Evolutionary conservation across 2,113 vertebrate species (phyloP), one percentile per base, ranked within the genome.

Genomic region (Platanista minor): DNA sequence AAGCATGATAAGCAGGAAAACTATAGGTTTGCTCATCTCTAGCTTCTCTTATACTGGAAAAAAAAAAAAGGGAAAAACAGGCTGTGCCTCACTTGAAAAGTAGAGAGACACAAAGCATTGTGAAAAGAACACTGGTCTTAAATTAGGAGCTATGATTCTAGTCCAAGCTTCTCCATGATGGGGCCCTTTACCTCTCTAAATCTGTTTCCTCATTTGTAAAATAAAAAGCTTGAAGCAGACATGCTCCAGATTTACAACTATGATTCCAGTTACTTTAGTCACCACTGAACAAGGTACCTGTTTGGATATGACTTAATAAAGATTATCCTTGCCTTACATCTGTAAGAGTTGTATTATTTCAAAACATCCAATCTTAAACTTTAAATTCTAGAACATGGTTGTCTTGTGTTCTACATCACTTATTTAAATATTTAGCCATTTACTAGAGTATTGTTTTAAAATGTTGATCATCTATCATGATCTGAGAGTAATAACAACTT

Each of bases 201-300:
- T 20, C 3, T 80, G 2, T 92, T 92, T 72, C 21, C 36, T 91
- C 39, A 90, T 17, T 83, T 98, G 91, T 71, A 92, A 96, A 98
- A 88, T 15, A 82, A 87, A 88, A n/a, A 94, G 36, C 83, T n/a
- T 59, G 21, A 54, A 71, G 7, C 43, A 84, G 33, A 20, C 18
- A 49, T 1, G 6, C 39, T 94, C 95, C 46, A 82, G 29, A 81
- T 25, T 81, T 64, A 89, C 77, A 81, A 80, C 41, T 25, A 59
- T 13, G 29, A 86, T 72, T 84, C 27, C 14, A 49, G 41, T 20
- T 84, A 21, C 18, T 29, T 82, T 27, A 84, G 27, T 25, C 8
- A 78, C 14, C 21, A 88, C 0, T 62, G 41, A 54, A 67, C 72
- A 49, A 83, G 25, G 25, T 17, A 77, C 3, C 13, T 87, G 9